Conservation (phyloP, 2,888 invertebrate genomes). For the Teleiodes luculella region DNA sequence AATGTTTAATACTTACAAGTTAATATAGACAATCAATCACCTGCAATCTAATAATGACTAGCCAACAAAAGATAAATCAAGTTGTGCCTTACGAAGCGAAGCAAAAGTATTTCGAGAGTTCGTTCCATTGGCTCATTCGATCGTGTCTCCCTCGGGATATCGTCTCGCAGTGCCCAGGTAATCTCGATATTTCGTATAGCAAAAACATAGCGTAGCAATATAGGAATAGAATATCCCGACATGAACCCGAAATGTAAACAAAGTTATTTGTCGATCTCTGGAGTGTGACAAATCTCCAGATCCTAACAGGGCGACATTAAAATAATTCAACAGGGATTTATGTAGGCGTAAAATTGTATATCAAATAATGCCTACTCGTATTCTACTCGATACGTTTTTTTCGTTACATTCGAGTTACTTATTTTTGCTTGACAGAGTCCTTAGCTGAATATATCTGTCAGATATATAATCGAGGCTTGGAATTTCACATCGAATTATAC, state of each 20-base stretch:
- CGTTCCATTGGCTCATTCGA: neutral
- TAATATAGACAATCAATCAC: neutral
- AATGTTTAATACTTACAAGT: too few relatives aligned
- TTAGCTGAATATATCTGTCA: too few relatives aligned
- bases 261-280: slow-evolving; percentile 4
- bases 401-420: neutral
- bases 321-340: too few relatives aligned
- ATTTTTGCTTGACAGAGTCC: too few relatives aligned
- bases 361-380: too few relatives aligned
- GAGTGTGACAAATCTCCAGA: neutral
- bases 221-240: neutral
- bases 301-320: neutral
- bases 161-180: slow-evolving; percentile 7
- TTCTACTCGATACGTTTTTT: too few relatives aligned
- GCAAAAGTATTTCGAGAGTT: slow-evolving; percentile 5
- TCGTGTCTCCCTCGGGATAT: neutral
- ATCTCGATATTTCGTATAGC: slow-evolving; percentile 8
- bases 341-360: too few relatives aligned
- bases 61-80: neutral
- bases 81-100: neutral
- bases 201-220: neutral
- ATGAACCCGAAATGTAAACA: neutral
- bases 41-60: neutral
- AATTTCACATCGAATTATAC: too few relatives aligned
- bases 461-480: too few relatives aligned